Evolutionary conservation across 1,140 invertebrate genomes (phyloP).

Genomic region (Papilio polytes): DNA sequence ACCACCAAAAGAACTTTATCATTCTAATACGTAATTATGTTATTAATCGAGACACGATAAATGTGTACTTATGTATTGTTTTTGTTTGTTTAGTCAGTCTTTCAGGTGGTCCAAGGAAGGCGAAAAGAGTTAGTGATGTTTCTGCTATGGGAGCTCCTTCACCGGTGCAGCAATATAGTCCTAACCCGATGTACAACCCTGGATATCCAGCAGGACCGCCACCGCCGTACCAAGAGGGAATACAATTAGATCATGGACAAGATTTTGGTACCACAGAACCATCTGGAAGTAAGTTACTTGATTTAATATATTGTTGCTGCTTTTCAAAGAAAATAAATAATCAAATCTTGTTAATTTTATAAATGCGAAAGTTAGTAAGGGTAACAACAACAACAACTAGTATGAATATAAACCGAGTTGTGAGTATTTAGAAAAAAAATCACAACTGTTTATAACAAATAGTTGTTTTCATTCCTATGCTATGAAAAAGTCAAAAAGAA

Average conservation of each 20-base stretch:
- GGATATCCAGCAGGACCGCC: conserved; percentile 60
- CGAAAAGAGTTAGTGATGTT: conserved; percentile 87
- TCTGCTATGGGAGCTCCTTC: conserved; percentile 85
- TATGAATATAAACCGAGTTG: neutral
- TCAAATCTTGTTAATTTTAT: no score
- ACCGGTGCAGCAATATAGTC: conserved; percentile 58
- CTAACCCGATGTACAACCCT: conserved; percentile 56
- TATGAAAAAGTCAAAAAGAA: no score
- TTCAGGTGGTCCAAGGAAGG: conserved; percentile 79
- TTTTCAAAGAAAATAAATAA: neutral
- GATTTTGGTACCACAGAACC: conserved; percentile 57
- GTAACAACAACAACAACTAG: neutral
- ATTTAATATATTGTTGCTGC: neutral
- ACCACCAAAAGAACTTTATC: neutral
- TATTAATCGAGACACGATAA: neutral
- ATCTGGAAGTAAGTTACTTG: conserved; percentile 55
- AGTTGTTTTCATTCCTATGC: no score
- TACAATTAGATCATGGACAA: conserved; percentile 64
- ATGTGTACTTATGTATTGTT: conserved; percentile 6
- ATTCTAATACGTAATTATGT: neutral
- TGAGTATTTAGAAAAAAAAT: neutral
- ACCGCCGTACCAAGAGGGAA: conserved; percentile 71
- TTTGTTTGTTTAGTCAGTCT: conserved; percentile 61
- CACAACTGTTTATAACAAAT: no score
- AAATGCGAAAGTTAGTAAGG: no score